Evolutionary conservation across 2,797 vertebrate genomes (phyloP), one percentile per base, ranked within the genome.

Genomic region (Valencia hispanica): DNA sequence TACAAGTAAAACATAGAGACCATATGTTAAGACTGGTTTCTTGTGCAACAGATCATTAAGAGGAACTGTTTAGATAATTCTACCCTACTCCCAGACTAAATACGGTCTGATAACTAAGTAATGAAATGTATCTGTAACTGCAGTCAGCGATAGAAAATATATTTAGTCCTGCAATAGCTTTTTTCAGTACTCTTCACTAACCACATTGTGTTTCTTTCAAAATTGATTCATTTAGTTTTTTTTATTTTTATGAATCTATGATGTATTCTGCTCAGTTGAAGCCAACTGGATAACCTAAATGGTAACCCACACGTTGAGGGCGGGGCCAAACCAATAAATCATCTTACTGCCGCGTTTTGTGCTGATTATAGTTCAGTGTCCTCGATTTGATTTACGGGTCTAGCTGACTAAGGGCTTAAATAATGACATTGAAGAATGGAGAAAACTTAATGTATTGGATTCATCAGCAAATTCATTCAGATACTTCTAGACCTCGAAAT

Each of bases 281-380:
- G 79, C 88, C 87, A 90, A 61, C 70, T 89, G 84, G 79, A 92
- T 89, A 87, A 92, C 83, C 88, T 90, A 88, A 93, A 88, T 90
- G 87, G 85, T 91, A 89, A 91, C 85, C 84, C 65, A 78, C 88
- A 79, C 65, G 55, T 69, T 78, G 77, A 86, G 82, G 89, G 89
- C 74, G 74, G 86, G 82, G 82, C 85, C 82, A 80, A 71, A 74
- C 83, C 70, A 81, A 85, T 94, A 92, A 94, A 94, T 92, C 92
- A 90, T 76, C 73, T 82, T 80, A 89, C 79, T 90, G 84, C 83
- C 86, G 88, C 88, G 80, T 90, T 93, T 89, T 86, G 84, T 88
- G 89, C 75, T 79, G 79, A 78, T 84, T 83, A 90, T 89, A 86
- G 87, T 93, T 93, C 93, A 93, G 85, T 88, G 84, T 89, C 88